Evolutionary conservation across 2,888 invertebrate genomes (phyloP).

Genomic region (Xestoiulus laeticollis): DNA sequence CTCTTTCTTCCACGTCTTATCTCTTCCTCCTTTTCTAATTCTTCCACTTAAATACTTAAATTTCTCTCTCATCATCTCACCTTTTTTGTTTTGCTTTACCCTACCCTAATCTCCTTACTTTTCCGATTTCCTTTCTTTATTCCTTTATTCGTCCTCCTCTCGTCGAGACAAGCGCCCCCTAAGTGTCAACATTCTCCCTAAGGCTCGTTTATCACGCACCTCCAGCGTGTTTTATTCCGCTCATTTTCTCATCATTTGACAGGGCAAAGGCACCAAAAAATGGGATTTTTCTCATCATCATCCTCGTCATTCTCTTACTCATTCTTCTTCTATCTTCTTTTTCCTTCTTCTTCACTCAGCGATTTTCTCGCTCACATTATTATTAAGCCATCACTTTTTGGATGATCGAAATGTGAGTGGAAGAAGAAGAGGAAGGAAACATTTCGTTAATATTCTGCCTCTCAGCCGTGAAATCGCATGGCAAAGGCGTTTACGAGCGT

Average conservation of each 20-base stretch:
- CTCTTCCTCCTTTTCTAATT: neutral
- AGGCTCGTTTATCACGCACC: conserved; percentile 43
- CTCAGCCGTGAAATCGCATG: conserved; percentile 38
- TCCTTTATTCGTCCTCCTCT: neutral
- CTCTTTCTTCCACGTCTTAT: neutral
- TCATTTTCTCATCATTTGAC: conserved; percentile 41
- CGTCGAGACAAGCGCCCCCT: conserved; percentile 39
- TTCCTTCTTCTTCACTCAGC: conserved; percentile 29
- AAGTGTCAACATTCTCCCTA: conserved; percentile 51
- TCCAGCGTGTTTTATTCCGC: conserved; percentile 41
- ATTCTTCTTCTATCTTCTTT: conserved; percentile 27
- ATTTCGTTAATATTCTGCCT: conserved; percentile 45
- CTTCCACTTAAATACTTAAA: neutral
- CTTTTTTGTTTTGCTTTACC: neutral
- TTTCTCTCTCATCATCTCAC: neutral
- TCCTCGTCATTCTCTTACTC: conserved; percentile 15
- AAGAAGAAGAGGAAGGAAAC: conserved; percentile 20
- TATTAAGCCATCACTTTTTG: conserved; percentile 48
- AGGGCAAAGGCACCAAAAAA: conserved; percentile 24
- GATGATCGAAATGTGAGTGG: conserved; percentile 45
- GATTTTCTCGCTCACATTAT: conserved; percentile 47
- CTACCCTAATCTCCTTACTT: neutral
- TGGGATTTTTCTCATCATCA: conserved; percentile 40
- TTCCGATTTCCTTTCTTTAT: neutral
- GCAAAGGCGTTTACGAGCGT: conserved; percentile 6